Evolutionary conservation across 2,113 vertebrate species (phyloP).

Genomic region (human (Homo sapiens)): DNA sequence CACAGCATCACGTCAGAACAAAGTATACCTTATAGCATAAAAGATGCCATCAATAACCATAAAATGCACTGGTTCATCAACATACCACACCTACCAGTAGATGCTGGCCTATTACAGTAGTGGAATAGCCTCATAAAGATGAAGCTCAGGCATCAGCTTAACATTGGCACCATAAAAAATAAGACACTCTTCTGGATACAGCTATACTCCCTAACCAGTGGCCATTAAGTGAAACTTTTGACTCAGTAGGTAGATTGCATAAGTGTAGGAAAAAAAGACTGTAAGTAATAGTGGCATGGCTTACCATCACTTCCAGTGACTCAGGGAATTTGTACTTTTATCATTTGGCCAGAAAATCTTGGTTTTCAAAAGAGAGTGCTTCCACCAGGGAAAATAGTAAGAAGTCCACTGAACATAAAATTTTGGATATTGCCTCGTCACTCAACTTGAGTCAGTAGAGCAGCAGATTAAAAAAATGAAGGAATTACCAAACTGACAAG

Average conservation of each 20-base stretch:
- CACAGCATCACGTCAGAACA: not conserved
- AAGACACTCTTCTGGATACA: not conserved
- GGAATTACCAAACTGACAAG: not conserved
- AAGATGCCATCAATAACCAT: not conserved
- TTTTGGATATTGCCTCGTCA: not conserved
- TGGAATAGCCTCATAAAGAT: not conserved
- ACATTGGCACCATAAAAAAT: not conserved
- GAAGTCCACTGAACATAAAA: not conserved
- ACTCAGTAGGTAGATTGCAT: not conserved
- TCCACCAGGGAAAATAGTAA: not conserved
- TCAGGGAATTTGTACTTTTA: not conserved
- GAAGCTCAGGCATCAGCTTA: not conserved
- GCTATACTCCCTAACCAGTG: not conserved
- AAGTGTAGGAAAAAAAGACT: not conserved
- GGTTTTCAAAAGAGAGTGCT: not conserved
- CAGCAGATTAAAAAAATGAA: not conserved
- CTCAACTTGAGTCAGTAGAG: not conserved
- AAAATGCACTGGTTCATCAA: not conserved
- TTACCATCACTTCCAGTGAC: not conserved
- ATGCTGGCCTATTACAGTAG: not conserved
- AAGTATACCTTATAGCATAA: not conserved
- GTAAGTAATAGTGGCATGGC: not conserved
- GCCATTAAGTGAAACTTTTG: not conserved
- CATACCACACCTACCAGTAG: not conserved
- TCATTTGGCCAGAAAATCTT: not conserved